Evolutionary conservation across 2,888 invertebrate species (phyloP), one percentile per base, ranked within the genome.

Genomic region (Plusia festucae): DNA sequence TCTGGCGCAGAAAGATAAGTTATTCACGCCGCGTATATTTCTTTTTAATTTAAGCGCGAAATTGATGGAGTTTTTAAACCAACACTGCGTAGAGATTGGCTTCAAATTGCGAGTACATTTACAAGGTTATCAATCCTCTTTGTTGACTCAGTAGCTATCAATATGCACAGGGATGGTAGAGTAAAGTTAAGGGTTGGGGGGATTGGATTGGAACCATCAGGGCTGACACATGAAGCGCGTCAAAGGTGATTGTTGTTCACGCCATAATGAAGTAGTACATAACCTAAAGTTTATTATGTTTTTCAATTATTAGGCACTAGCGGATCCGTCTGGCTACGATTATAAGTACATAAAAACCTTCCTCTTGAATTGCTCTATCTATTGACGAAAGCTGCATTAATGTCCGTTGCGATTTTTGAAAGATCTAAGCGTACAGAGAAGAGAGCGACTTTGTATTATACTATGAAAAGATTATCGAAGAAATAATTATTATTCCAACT

Each of bases 1-100:
- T 49, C 73, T 74, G 74, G 53, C 34, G 57, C 46, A n/a, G 18
- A 8, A 44, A 73, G 73, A 73, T 73, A 74, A 70, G 63, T 65
- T 58, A 60, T 52, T 73, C 52, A n/a, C 11, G 22, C 60, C 44
- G 68, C 34, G 34, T 53, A 54, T 73, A 68, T 68, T 68, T 68
- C 72, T 53, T 54, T 72, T 73, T 73, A 60, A 72, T 72, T 68
- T 72, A 3, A 16, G 46, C n/a, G n/a, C 20, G 55, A 59, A 73
- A 18, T 49, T 20, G 16, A 60, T 58, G 54, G 16, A 55, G 46
- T 64, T 68, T 58, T 55, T 54, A 68, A 64, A 60, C n/a, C 46
- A 60, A 68, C 58, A 60, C 20, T 24, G 44, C 16, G 27, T 7
- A 8, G 9, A 24, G 27, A 49, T 40, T 4, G 24, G 52, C 44